Base-by-base conservation (phyloP, 2,888 invertebrate species). In the Microctonus brassicae region DNA sequence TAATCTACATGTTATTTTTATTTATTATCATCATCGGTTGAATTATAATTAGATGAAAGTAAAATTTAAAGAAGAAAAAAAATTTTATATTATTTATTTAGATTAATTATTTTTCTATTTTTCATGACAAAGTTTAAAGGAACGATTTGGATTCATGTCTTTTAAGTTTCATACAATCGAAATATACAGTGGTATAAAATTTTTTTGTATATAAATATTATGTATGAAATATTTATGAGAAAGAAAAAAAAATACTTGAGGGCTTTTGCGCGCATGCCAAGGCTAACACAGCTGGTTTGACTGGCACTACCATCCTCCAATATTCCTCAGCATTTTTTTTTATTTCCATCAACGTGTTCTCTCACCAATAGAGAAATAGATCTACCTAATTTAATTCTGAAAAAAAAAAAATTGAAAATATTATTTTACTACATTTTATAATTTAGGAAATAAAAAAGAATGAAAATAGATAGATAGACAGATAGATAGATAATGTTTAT, bases 221-320 rank as follows among this genome's bases (percentile, higher is more conserved):
- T 64, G 52, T 52, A 22, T 22, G n/a, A n/a, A n/a, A n/a, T n/a
- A n/a, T n/a, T n/a, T n/a, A n/a, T n/a, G n/a, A n/a, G n/a, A n/a
- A n/a, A n/a, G n/a, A n/a, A n/a, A n/a, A n/a, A n/a, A 22, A 20
- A 55, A 20, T 17, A 20, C 47, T 47, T n/a, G 34, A 65, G 24
- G n/a, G 57, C 57, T 66, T 66, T 57, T 57, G 65, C 57, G 58
- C 24, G 26, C 57, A 26, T 47, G 42, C 26, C 67, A 67, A 67
- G 67, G 67, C 67, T 58, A 58, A 58, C 29, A 29, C 39, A 34
- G 36, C 66, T 42, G 36, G 36, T 36, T 20, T 55, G 53, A 65
- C 66, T 66, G 58, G 57, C 58, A 66, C 66, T 57, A 66, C 66
- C 66, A 66, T 66, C 58, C 66, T 66, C 57, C 58, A 55, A 36